Evolutionary conservation across 2,888 invertebrate species (phyloP).

Genomic region (Patella ulyssiponensis): DNA sequence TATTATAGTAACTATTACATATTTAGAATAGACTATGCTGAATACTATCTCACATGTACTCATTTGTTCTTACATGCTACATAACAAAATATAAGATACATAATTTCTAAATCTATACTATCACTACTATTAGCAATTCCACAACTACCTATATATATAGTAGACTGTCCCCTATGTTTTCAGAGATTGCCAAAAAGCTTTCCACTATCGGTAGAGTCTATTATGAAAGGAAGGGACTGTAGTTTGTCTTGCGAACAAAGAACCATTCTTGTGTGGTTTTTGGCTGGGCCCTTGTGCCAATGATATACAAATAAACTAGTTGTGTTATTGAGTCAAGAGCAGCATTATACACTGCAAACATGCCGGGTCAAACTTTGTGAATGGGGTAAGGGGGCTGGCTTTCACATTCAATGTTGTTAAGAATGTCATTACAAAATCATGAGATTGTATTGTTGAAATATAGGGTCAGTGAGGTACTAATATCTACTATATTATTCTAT

Average conservation of each 20-base stretch:
- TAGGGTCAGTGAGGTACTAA: neutral
- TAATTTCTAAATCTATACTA: too few relatives aligned
- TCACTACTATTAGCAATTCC: neutral
- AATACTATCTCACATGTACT: too few relatives aligned
- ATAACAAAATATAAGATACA: too few relatives aligned
- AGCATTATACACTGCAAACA: slow-evolving; percentile 11
- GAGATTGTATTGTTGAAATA: neutral
- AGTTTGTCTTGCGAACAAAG: neutral
- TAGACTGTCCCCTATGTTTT: neutral
- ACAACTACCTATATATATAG: neutral
- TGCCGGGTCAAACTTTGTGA: neutral
- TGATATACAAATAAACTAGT: neutral
- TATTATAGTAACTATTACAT: too few relatives aligned
- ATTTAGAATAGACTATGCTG: too few relatives aligned
- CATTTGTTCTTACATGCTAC: too few relatives aligned
- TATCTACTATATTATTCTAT: neutral
- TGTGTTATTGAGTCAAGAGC: slow-evolving; percentile 9
- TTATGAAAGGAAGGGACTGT: neutral
- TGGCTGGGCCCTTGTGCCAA: neutral
- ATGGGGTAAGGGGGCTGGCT: neutral
- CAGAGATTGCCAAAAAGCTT: neutral
- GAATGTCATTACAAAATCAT: slow-evolving; percentile 9
- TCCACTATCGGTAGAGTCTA: neutral
- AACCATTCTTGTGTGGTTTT: slow-evolving; percentile 10
- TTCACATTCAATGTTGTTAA: neutral